phyloP scores from a whole-genome alignment of 1,140 invertebrate species.

The Drosophila guanche region DNA sequence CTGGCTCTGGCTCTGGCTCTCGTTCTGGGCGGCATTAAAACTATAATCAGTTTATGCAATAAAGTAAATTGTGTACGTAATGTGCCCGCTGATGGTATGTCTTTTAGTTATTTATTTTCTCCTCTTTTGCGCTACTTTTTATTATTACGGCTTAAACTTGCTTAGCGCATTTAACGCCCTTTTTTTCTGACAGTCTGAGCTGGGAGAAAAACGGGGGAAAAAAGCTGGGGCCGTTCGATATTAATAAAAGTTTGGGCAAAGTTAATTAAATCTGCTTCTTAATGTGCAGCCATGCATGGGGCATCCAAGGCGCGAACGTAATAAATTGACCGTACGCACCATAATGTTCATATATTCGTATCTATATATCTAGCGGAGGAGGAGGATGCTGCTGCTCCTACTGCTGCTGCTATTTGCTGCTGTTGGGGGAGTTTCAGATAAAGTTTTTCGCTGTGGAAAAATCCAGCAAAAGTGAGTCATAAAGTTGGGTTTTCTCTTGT shows the following conservation, averaged over 20 bases:
- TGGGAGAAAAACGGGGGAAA: not conserved
- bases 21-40: slow-evolving; percentile 68
- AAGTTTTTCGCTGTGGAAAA: slow-evolving; percentile 27
- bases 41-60: slow-evolving; percentile 82
- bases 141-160: slow-evolving; percentile 68
- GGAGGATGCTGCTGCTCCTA: slow-evolving; percentile 17
- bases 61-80: slow-evolving; percentile 82
- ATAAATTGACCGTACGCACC: slow-evolving; percentile 73
- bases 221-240: slow-evolving; percentile 52
- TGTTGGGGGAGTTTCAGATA: not conserved
- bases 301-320: slow-evolving; percentile 60
- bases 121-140: slow-evolving; percentile 73
- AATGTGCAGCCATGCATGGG: slow-evolving; percentile 76
- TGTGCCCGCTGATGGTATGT: slow-evolving; percentile 75
- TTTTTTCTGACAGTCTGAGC: not conserved
- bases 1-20: not conserved
- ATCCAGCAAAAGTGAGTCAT: slow-evolving; percentile 29
- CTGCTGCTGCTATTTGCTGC: slow-evolving; percentile 1
- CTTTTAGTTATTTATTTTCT: slow-evolving; percentile 77
- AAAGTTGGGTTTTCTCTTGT: slow-evolving; percentile 44
- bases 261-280: slow-evolving; percentile 81
- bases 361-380: slow-evolving; percentile 24
- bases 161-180: slow-evolving; percentile 68
- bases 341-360: slow-evolving; percentile 61
- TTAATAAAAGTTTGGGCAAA: slow-evolving; percentile 80